A percentile compares a stretch with the other conserved stretches of the same genome.
phyloP scores from a whole-genome alignment of 2,797 vertebrate genomes.

The Ispidina picta region DNA sequence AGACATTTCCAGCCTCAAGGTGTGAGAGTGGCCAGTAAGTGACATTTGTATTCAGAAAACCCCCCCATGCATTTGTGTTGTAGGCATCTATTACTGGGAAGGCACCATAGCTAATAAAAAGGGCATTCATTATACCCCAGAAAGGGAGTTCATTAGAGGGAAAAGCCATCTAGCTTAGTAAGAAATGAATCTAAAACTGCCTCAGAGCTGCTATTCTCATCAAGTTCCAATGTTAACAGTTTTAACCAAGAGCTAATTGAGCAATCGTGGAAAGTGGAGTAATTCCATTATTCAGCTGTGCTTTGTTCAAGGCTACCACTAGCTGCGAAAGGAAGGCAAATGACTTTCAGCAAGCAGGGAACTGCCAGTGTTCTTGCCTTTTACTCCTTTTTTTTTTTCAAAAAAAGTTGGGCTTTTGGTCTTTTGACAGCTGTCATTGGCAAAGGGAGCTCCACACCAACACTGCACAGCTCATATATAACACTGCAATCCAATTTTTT shows the following conservation, averaged over 20 bases:
- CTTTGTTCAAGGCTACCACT: slow-evolving; percentile 33
- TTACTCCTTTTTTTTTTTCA: slow-evolving; percentile 28
- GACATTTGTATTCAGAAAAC: slow-evolving; percentile 53
- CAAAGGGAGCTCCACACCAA: slow-evolving; percentile 18
- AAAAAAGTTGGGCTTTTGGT: background rate
- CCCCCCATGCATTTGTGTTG: slow-evolving; percentile 44
- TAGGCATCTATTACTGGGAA: slow-evolving; percentile 37
- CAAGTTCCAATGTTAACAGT: slow-evolving; percentile 53
- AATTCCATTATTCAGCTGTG: slow-evolving; percentile 48
- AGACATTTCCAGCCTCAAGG: slow-evolving; percentile 36
- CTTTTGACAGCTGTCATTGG: slow-evolving; percentile 30
- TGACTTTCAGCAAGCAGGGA: slow-evolving; percentile 29
- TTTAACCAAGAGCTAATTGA: slow-evolving; percentile 70
- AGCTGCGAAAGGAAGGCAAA: slow-evolving; percentile 15
- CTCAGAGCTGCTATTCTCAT: slow-evolving; percentile 66
- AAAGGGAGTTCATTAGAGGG: slow-evolving; percentile 48
- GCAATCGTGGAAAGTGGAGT: slow-evolving; percentile 52
- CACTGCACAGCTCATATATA: background rate
- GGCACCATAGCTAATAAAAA: slow-evolving; percentile 29
- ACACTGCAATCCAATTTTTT: background rate
- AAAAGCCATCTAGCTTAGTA: slow-evolving; percentile 37
- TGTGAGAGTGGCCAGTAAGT: slow-evolving; percentile 21
- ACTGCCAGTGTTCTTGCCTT: background rate
- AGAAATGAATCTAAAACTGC: slow-evolving; percentile 60
- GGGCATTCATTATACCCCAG: slow-evolving; percentile 13